phyloP scores from a whole-genome alignment of 2,888 invertebrate genomes.

The Lepidochitona cinerea region DNA sequence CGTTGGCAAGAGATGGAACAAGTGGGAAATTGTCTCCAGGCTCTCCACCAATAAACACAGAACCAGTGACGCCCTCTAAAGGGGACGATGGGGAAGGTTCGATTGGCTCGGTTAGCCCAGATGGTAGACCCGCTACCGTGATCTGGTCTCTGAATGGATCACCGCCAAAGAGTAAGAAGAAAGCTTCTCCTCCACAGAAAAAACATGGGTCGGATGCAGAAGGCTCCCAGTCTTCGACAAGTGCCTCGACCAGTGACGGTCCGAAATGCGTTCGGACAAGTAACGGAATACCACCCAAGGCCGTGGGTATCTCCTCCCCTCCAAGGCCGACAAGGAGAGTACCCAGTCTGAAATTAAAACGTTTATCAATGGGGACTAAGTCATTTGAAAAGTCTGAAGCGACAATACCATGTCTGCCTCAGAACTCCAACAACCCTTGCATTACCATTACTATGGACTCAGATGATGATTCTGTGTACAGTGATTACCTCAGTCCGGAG shows the following conservation, averaged over 20 bases:
- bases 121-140: not conserved
- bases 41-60: not conserved
- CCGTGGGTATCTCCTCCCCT: slow-evolving; percentile 2
- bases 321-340: slow-evolving; percentile 52
- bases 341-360: slow-evolving; percentile 64
- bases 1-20: not conserved
- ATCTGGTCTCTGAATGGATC: not conserved
- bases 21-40: not conserved
- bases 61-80: not conserved
- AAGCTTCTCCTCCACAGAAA: slow-evolving; percentile 27
- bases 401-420: slow-evolving; percentile 53
- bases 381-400: slow-evolving; percentile 36
- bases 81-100: not conserved
- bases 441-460: slow-evolving; percentile 68
- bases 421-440: slow-evolving; percentile 52
- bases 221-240: not conserved
- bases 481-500: slow-evolving; percentile 64
- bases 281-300: not conserved
- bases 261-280: not conserved
- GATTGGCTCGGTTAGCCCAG: not conserved
- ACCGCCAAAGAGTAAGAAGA: not conserved
- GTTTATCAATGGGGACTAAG: slow-evolving; percentile 36
- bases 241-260: slow-evolving; percentile 3
- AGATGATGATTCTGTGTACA: slow-evolving; percentile 61
- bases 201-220: not conserved